phyloP scores from a whole-genome alignment of 2,888 invertebrate genomes.

The Heliconius charithonia region DNA sequence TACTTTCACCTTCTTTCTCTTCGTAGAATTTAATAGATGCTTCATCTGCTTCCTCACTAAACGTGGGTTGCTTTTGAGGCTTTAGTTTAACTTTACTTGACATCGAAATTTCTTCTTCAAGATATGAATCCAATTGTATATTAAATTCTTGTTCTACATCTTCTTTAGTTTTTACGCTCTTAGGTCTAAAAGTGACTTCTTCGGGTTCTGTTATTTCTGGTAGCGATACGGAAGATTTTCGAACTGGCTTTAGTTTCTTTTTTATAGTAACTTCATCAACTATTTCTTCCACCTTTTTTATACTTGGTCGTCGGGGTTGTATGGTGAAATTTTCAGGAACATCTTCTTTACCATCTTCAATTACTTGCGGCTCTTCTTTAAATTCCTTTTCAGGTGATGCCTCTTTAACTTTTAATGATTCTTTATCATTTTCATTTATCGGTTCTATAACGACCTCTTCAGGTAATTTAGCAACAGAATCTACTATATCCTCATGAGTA shows the following conservation, averaged over 20 bases:
- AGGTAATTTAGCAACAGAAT: slow-evolving; percentile 56
- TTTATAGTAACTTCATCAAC: slow-evolving; percentile 88
- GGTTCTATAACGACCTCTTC: slow-evolving; percentile 47
- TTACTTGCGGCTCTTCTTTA: background rate
- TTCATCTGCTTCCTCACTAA: slow-evolving; percentile 90
- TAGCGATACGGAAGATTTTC: slow-evolving; percentile 86
- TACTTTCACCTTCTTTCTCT: slow-evolving; percentile 66
- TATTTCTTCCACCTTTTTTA: slow-evolving; percentile 81
- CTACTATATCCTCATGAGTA: slow-evolving; percentile 77
- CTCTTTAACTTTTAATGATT: slow-evolving; percentile 9
- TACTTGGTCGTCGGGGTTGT: slow-evolving; percentile 69
- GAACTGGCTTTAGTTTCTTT: slow-evolving; percentile 87
- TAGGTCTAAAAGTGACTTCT: slow-evolving; percentile 91
- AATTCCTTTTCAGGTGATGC: background rate
- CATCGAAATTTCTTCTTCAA: slow-evolving; percentile 94
- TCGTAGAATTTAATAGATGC: slow-evolving; percentile 87
- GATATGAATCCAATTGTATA: slow-evolving; percentile 92
- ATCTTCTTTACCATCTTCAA: slow-evolving; percentile 54
- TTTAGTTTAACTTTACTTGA: slow-evolving; percentile 92
- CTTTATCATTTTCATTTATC: slow-evolving; percentile 34
- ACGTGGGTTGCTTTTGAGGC: slow-evolving; percentile 88
- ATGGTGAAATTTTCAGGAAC: slow-evolving; percentile 74
- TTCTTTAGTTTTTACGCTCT: slow-evolving; percentile 90
- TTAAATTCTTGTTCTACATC: slow-evolving; percentile 95
- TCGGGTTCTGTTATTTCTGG: slow-evolving; percentile 90